Evolutionary conservation across 1,140 invertebrate genomes (phyloP).

Genomic region (Atopsyche davidsoni): DNA sequence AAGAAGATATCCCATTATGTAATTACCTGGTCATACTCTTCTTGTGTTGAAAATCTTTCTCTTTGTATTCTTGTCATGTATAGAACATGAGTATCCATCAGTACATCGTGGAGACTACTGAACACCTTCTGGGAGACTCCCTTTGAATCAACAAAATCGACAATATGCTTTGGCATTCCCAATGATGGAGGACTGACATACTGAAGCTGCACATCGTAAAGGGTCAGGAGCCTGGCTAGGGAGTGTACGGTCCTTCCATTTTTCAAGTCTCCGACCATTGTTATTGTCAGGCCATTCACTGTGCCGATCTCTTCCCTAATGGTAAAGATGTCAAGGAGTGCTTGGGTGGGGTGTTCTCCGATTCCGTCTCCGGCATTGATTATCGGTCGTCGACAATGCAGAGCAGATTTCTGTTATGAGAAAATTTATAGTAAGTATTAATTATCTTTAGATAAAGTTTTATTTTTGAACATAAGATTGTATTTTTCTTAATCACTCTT

Average conservation of each 20-base stretch:
- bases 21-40: constrained; percentile 87
- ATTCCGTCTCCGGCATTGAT: constrained; percentile 98
- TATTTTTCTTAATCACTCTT: no score
- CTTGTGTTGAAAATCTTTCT: constrained; percentile 79
- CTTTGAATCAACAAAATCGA: constrained; percentile 69
- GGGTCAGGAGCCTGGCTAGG: constrained; percentile 80
- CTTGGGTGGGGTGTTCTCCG: constrained; percentile 98
- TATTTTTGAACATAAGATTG: background rate
- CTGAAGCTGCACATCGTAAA: constrained; percentile 82
- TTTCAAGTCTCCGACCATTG: constrained; percentile 93
- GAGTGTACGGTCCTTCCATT: constrained; percentile 98
- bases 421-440: background rate
- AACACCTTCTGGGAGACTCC: constrained; percentile 75
- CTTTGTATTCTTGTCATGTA: constrained; percentile 98
- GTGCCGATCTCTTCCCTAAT: constrained; percentile 98
- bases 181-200: constrained; percentile 86
- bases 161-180: constrained; percentile 85
- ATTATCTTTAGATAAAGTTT: constrained; percentile 1
- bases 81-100: constrained; percentile 91
- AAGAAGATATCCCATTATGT: no score
- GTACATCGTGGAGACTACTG: constrained; percentile 69
- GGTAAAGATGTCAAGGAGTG: constrained; percentile 94
- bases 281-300: constrained; percentile 90
- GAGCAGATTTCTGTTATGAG: constrained; percentile 65
- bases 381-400: constrained; percentile 78